Evolutionary conservation across 2,113 vertebrate genomes (phyloP).

Genomic region (Ascaphus truei): DNA sequence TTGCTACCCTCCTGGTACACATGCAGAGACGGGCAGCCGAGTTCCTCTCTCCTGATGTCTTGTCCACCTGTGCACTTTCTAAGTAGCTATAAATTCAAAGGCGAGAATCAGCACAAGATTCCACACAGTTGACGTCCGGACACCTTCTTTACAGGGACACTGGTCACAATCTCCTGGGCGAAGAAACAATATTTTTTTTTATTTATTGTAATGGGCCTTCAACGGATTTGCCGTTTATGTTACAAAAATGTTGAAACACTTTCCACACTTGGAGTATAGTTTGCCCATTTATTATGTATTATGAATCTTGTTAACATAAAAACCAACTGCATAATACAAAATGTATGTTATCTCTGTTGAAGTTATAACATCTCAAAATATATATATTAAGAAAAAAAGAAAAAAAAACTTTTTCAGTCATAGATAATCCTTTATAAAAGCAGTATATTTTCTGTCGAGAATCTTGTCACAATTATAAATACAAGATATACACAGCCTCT

Average conservation of each 20-base stretch:
- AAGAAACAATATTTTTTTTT: no score
- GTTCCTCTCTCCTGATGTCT: no score
- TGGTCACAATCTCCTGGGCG: no score
- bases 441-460: conserved; percentile 59
- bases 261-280: conserved; percentile 40
- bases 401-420: conserved; percentile 46
- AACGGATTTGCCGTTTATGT: neutral
- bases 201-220: no score
- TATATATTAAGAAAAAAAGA: conserved; percentile 58
- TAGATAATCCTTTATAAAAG: conserved; percentile 71
- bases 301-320: conserved; percentile 66
- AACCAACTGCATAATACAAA: conserved; percentile 62
- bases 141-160: no score
- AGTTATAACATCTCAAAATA: conserved; percentile 67
- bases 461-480: conserved; percentile 66
- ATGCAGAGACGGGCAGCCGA: no score
- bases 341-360: conserved; percentile 56
- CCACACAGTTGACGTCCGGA: no score
- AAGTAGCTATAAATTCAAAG: no score
- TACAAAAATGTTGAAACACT: neutral
- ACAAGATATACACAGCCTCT: conserved; percentile 65
- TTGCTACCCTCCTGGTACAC: no score
- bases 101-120: no score
- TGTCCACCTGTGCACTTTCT: no score
- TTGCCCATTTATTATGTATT: conserved; percentile 66